Percentiles rank a stretch among this genome's conserved stretches.
These are phyloP conservation scores for Leguminivora glycinivorella DNA, from an alignment of 1,140 invertebrate species.

Conservation along the genomic window DNA sequence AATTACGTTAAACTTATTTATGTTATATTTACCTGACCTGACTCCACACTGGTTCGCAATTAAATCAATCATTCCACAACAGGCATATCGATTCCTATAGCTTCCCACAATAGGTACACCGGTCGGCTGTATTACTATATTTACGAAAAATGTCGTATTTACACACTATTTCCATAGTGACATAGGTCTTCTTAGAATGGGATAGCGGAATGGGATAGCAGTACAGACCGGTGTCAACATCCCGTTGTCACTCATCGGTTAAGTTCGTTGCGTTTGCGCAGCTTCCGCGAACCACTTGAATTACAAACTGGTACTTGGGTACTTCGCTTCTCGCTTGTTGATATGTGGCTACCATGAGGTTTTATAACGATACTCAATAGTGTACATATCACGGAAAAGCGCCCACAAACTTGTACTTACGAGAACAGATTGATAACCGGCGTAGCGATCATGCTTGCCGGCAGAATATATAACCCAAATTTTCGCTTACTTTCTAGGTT, in stretches of 20 bases:
- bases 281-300: constrained; percentile 21
- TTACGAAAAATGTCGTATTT: background rate
- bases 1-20: too few relatives aligned
- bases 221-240: constrained; percentile 5
- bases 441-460: too few relatives aligned
- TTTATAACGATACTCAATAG: too few relatives aligned
- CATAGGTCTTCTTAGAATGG: background rate
- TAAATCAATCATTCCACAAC: background rate
- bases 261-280: constrained; percentile 21
- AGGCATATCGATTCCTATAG: background rate
- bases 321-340: background rate
- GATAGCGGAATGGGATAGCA: background rate
- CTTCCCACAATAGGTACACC: background rate
- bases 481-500: too few relatives aligned
- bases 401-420: too few relatives aligned
- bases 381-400: too few relatives aligned
- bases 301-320: background rate
- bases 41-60: background rate
- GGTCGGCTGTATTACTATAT: background rate
- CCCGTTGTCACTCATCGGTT: constrained; percentile 13
- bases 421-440: too few relatives aligned
- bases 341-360: background rate
- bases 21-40: too few relatives aligned
- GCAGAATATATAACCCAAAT: too few relatives aligned
- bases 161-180: background rate